Evolutionary conservation across 2,888 invertebrate genomes (phyloP).

Genomic region (Podotricha telesiphe): DNA sequence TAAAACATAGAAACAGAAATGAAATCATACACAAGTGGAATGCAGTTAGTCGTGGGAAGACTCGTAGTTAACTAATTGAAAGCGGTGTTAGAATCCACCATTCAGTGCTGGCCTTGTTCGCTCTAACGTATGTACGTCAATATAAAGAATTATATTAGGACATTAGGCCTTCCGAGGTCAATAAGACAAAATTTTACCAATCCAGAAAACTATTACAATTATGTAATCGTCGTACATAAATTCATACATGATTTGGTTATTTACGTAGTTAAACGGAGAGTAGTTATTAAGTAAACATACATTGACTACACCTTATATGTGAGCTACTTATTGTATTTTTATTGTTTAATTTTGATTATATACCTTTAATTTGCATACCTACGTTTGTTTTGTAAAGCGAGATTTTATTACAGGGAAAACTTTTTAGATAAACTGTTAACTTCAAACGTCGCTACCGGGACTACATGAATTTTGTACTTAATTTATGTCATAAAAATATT

Average conservation of each 20-base stretch:
- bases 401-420: too few relatives aligned
- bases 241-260: neutral
- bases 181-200: slow-evolving; percentile 34
- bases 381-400: too few relatives aligned
- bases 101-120: slow-evolving; percentile 59
- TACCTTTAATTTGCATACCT: too few relatives aligned
- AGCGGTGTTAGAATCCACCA: slow-evolving; percentile 56
- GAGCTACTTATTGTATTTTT: too few relatives aligned
- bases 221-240: neutral
- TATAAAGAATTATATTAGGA: slow-evolving; percentile 48
- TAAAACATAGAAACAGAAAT: slow-evolving; percentile 43
- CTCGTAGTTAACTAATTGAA: slow-evolving; percentile 73
- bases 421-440: too few relatives aligned
- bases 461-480: too few relatives aligned
- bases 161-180: slow-evolving; percentile 34
- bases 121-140: slow-evolving; percentile 53
- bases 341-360: too few relatives aligned
- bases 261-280: too few relatives aligned
- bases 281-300: too few relatives aligned
- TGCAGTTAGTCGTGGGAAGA: slow-evolving; percentile 70
- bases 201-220: slow-evolving; percentile 26
- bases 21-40: slow-evolving; percentile 50
- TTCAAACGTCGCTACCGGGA: too few relatives aligned
- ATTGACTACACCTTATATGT: too few relatives aligned
- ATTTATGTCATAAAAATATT: too few relatives aligned